phyloP scores from a whole-genome alignment of 1,140 invertebrate genomes.

The Cotesia vestalis region DNA sequence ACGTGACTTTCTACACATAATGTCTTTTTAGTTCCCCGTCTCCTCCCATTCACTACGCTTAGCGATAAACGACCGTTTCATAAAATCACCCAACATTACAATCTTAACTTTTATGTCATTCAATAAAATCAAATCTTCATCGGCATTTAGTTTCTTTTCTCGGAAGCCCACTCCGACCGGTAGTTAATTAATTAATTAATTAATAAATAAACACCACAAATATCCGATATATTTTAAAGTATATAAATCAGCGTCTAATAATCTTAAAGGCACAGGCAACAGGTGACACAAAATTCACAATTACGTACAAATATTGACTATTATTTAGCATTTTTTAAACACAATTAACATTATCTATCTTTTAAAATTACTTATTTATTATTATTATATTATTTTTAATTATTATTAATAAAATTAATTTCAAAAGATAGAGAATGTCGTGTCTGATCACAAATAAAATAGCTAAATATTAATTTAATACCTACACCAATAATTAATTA shows the following conservation, averaged over 20 bases:
- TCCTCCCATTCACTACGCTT: slow-evolving; percentile 22
- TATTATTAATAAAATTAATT: slow-evolving; percentile 3
- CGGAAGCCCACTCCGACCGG: slow-evolving; percentile 56
- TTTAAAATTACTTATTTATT: slow-evolving; percentile 15
- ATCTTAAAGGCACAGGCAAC: slow-evolving; percentile 63
- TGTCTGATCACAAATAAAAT: slow-evolving; percentile 12
- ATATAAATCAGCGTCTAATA: slow-evolving; percentile 48
- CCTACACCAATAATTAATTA: slow-evolving; percentile 8
- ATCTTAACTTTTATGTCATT: too few relatives aligned
- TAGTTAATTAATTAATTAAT: slow-evolving; percentile 48
- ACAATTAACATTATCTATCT: slow-evolving; percentile 25
- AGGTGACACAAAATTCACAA: slow-evolving; percentile 52
- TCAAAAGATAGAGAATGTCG: slow-evolving; percentile 20
- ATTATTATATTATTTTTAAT: slow-evolving; percentile 6
- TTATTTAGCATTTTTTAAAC: slow-evolving; percentile 36
- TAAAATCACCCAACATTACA: too few relatives aligned
- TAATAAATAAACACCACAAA: slow-evolving; percentile 30
- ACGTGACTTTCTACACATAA: slow-evolving; percentile 33
- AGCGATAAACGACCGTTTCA: too few relatives aligned
- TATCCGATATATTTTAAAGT: slow-evolving; percentile 40
- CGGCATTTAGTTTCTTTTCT: slow-evolving; percentile 12
- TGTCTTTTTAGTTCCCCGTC: slow-evolving; percentile 3
- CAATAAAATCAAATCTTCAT: too few relatives aligned
- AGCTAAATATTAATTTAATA: neutral
- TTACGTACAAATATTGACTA: slow-evolving; percentile 45